A percentile compares a stretch with the other conserved stretches of the same genome.
Evolutionary conservation across 2,888 invertebrate genomes (phyloP).

Genomic region (Stenolophus ochropezus): DNA sequence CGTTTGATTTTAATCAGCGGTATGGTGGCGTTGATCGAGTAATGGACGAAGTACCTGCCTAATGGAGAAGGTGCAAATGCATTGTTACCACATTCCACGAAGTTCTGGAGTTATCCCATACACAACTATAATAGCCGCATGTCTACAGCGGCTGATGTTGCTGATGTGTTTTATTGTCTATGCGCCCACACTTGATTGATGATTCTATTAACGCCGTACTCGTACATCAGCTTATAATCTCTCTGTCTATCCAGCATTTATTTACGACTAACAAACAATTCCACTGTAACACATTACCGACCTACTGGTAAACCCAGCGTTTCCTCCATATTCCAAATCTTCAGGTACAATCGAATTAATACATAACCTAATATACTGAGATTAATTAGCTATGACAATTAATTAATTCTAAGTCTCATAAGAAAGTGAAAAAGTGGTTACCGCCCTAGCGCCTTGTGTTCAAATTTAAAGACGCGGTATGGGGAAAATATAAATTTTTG

Average conservation of each 20-base stretch:
- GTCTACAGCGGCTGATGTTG: constrained; percentile 11
- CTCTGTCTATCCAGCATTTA: background rate
- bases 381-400: too few species aligned
- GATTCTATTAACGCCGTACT: constrained; percentile 31
- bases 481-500: too few species aligned
- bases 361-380: too few species aligned
- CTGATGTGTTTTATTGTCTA: constrained; percentile 30
- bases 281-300: constrained; percentile 3
- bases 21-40: background rate
- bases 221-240: constrained; percentile 36
- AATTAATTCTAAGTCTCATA: too few species aligned
- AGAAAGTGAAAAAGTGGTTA: too few species aligned
- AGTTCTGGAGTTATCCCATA: constrained; percentile 30
- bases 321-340: background rate
- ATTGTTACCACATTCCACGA: constrained; percentile 30
- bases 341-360: too few species aligned
- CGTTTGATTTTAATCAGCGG: too few species aligned
- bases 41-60: constrained; percentile 20
- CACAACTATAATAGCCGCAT: constrained; percentile 21
- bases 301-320: background rate
- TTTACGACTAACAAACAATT: constrained; percentile 14
- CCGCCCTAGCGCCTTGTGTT: too few species aligned
- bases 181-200: constrained; percentile 27
- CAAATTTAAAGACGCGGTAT: too few species aligned
- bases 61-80: constrained; percentile 39